Conservation (phyloP, 30 jellyfish, hydroid and myxozoan genomes). For the Rhopilema esculentum region DNA sequence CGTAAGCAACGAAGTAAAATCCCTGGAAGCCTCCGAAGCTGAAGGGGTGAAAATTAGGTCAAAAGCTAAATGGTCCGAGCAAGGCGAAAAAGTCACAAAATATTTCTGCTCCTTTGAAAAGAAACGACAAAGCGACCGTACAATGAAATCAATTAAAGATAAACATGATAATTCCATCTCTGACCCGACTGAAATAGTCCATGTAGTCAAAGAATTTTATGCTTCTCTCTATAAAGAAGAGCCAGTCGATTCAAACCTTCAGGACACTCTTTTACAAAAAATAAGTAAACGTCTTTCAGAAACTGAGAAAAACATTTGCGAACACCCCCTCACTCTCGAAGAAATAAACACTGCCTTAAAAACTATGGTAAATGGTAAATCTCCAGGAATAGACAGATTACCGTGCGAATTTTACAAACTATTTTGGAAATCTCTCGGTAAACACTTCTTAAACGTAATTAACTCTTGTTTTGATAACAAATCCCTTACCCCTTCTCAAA, state of each 20-base stretch:
- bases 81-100: slow-evolving; percentile 30
- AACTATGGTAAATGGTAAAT: too few relatives aligned
- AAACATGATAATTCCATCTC: neutral
- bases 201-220: slow-evolving; percentile 19
- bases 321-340: slow-evolving; percentile 12
- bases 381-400: too few relatives aligned
- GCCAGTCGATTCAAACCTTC: neutral
- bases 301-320: slow-evolving; percentile 1
- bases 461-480: too few relatives aligned
- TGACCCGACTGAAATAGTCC: neutral
- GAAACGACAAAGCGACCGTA: slow-evolving; percentile 12
- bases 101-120: slow-evolving; percentile 25
- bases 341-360: slow-evolving; percentile 13
- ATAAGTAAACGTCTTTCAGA: neutral
- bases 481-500: too few relatives aligned
- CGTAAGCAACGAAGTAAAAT: neutral
- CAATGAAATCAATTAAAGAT: slow-evolving; percentile 2
- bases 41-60: slow-evolving; percentile 3
- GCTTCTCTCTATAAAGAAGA: slow-evolving; percentile 15
- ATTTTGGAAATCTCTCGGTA: too few relatives aligned
- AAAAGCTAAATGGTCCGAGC: slow-evolving; percentile 24
- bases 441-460: too few relatives aligned
- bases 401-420: too few relatives aligned
- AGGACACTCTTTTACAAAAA: neutral
- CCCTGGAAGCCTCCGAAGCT: neutral